Evolutionary conservation across 2,888 invertebrate species (phyloP), one percentile per base, ranked within the genome.

Genomic region (Exephanes ischioxanthus): DNA sequence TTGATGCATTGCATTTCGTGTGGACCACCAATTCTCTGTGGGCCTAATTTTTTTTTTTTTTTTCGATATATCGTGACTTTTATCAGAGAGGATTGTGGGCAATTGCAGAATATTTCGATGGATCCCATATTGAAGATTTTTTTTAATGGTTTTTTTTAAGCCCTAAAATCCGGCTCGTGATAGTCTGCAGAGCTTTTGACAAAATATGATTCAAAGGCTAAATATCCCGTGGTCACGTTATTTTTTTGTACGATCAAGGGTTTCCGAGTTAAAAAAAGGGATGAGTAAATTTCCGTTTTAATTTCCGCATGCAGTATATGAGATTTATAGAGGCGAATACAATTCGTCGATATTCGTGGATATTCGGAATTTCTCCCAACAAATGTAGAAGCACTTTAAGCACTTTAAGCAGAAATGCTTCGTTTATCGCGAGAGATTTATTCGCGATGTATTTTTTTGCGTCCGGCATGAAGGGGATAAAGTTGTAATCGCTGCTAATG

Each of bases 401-500:
- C 4, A 22, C 58, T 22, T 58, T 26, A 22, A 58, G 22, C 11
- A 22, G 2, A 41, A 41, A 41, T 11, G 55, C 22, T 22, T 22
- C 55, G 22, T 58, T 58, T 58, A 58, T 58, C 14, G 22, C 9
- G 3, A 58, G 22, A 58, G 26, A 58, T 58, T 58, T 14, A 58
- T 58, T 58, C 11, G 26, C 58, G 58, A 26, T 22, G 22, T 22
- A 58, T 58, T 58, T 58, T 58, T 55, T 22, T 58, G 26, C 58
- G 9, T 26, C 14, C 14, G 9, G 58, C 4, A 4, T 22, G 58
- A 22, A 58, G 58, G 26, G 26, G 58, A 58, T 73, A n/a, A 58
- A 26, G 58, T 41, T 26, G n/a, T 61, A 45, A 73, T 33, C 58
- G 73, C 58, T 41, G 41, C 55, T 58, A 55, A 58, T 58, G 41